These are phyloP conservation scores for Dryococelus australis DNA, from an alignment of 2,888 invertebrate species.

Conservation along the genomic window DNA sequence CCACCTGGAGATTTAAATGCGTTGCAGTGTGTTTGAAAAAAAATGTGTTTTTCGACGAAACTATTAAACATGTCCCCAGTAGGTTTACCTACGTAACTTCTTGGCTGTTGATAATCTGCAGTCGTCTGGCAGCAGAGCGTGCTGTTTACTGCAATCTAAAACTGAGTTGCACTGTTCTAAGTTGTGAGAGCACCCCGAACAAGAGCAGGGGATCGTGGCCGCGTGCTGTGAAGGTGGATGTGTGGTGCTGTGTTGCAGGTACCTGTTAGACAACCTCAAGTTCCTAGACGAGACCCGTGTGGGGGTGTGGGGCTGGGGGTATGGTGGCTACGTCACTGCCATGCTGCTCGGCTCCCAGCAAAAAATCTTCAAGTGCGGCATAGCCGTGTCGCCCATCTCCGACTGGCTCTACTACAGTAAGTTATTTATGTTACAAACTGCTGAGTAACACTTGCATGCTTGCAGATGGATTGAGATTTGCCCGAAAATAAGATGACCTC, in stretches of 20 bases:
- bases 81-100: too few relatives aligned
- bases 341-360: conserved; percentile 87
- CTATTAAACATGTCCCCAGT: too few relatives aligned
- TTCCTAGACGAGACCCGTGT: conserved; percentile 88
- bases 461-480: not conserved
- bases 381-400: conserved; percentile 92
- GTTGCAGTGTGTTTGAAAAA: too few relatives aligned
- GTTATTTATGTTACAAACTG: conserved; percentile 51
- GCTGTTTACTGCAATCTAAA: too few relatives aligned
- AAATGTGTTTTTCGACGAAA: too few relatives aligned
- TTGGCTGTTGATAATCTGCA: too few relatives aligned
- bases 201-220: too few relatives aligned
- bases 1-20: too few relatives aligned
- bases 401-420: conserved; percentile 96
- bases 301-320: conserved; percentile 97
- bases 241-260: conserved; percentile 59
- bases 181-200: too few relatives aligned
- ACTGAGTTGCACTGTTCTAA: too few relatives aligned
- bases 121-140: too few relatives aligned
- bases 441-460: not conserved
- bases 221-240: too few relatives aligned
- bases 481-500: not conserved
- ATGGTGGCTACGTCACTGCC: conserved; percentile 93
- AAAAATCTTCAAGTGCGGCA: conserved; percentile 89
- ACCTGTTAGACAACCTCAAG: conserved; percentile 80